Evolutionary conservation across 2,113 vertebrate genomes (phyloP), one percentile per base, ranked within the genome.

Genomic region (Cromileptes altivelis): DNA sequence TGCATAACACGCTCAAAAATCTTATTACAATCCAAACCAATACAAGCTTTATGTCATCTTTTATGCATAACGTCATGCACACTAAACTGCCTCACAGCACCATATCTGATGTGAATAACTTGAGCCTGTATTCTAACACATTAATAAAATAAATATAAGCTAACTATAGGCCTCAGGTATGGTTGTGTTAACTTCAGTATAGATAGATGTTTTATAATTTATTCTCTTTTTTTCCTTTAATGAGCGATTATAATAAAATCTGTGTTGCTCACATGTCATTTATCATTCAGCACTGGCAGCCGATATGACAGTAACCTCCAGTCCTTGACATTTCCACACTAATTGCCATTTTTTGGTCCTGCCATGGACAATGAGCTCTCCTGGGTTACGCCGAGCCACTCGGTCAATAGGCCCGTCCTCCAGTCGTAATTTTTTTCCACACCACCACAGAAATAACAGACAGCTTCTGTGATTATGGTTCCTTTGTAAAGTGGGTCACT

Each of bases 301-400:
- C 64, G 64, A 81, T 57, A 68, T 45, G 50, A 70, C 49, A 21
- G 14, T 61, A 55, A 81, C 70, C 55, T 79, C 12, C 13, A 9
- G 61, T 82, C 63, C 72, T 80, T 91, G 80, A 88, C 88, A 86
- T 90, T 88, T 89, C 77, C 67, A n/a, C 67, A 76, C 83, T 88
- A 87, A 88, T 89, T 83, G 82, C 61, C 27, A 79, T 85, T 80
- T 88, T 70, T 82, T 37, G 56, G 52, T 49, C 53, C 53, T n/a
- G 82, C 61, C 75, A 70, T 18, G 47, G 84, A 53, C 62, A 55
- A 45, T 56, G 68, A 84, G 82, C 70, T 84, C 79, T 86, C 68
- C 79, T 45, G 56, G 72, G 75, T 68, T 68, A 37, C 13, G n/a
- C 53, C 13, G 52, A 69, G n/a, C 47, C 6, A 6, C 63, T 70